phyloP scores from a whole-genome alignment of 2,113 vertebrate genomes.

The Arizona elegans region DNA sequence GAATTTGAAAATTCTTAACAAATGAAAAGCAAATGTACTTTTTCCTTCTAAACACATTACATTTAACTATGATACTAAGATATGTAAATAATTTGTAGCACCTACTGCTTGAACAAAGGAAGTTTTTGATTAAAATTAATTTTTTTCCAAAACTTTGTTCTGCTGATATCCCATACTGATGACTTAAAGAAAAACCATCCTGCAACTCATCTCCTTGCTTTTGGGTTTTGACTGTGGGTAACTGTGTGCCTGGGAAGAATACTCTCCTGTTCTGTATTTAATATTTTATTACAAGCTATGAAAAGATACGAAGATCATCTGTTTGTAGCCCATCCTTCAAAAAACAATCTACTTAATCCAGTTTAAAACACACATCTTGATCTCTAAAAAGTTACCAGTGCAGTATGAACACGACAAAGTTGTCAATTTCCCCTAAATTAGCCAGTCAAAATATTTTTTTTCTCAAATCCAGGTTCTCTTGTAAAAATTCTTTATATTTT shows the following conservation, averaged over 20 bases:
- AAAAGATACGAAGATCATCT: conserved; percentile 99
- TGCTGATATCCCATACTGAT: conserved; percentile 96
- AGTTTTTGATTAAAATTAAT: conserved; percentile 90
- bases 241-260: conserved; percentile 92
- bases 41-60: conserved; percentile 92
- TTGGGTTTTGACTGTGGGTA: conserved; percentile 99
- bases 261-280: conserved; percentile 90
- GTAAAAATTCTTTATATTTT: conserved; percentile 99
- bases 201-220: conserved; percentile 99
- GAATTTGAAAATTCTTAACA: conserved; percentile 82
- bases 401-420: conserved; percentile 99
- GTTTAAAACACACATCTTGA: conserved; percentile 98
- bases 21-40: conserved; percentile 96
- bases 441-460: conserved; percentile 99
- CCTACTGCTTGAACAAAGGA: conserved; percentile 99
- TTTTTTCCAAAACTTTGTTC: conserved; percentile 80
- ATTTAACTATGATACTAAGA: conserved; percentile 99
- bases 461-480: conserved; percentile 99
- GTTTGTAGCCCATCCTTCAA: conserved; percentile 98
- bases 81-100: conserved; percentile 99
- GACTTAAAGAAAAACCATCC: conserved; percentile 95
- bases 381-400: conserved; percentile 99
- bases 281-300: conserved; percentile 99
- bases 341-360: conserved; percentile 96
- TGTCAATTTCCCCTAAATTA: conserved; percentile 98